A percentile compares a stretch with the other conserved stretches of the same genome.
These are phyloP conservation scores for Girardinichthys multiradiatus DNA, from an alignment of 2,113 vertebrate species.

Conservation along the genomic window DNA sequence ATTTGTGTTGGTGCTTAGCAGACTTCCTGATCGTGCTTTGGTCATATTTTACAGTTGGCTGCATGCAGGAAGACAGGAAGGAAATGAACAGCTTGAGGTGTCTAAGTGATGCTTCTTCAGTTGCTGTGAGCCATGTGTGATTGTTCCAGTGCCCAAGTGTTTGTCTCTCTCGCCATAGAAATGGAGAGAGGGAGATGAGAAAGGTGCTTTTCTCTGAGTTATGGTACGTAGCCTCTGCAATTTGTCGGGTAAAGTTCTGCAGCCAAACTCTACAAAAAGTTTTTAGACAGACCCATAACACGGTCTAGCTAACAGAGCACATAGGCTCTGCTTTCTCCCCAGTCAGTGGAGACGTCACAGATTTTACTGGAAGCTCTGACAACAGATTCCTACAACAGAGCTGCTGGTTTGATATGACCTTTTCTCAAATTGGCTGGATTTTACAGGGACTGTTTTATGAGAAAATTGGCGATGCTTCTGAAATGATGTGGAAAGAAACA, in stretches of 20 bases:
- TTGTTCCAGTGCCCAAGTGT: not conserved
- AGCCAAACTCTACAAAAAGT: constrained; percentile 66
- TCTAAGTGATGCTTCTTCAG: constrained; percentile 55
- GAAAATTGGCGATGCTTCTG: not conserved
- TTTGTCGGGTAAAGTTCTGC: constrained; percentile 68
- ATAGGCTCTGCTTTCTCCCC: constrained; percentile 61
- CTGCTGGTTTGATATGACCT: constrained; percentile 23
- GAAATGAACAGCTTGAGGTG: constrained; percentile 69
- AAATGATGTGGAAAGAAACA: not conserved
- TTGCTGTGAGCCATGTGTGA: constrained; percentile 24
- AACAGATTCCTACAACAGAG: constrained; percentile 30
- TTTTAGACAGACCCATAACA: constrained; percentile 71
- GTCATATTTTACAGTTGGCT: constrained; percentile 62
- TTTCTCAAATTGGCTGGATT: not conserved
- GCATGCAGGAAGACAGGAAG: constrained; percentile 56
- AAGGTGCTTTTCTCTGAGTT: constrained; percentile 50
- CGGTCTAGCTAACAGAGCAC: constrained; percentile 66
- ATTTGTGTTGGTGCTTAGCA: not conserved
- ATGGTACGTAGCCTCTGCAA: constrained; percentile 46
- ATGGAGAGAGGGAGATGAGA: constrained; percentile 14
- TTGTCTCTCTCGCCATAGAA: constrained; percentile 8
- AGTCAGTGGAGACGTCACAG: constrained; percentile 8
- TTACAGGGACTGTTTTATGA: not conserved
- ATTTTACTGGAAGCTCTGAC: constrained; percentile 33
- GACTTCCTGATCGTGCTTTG: constrained; percentile 37